Evolutionary conservation across 1,140 invertebrate genomes (phyloP).

Genomic region (Sipha flava): DNA sequence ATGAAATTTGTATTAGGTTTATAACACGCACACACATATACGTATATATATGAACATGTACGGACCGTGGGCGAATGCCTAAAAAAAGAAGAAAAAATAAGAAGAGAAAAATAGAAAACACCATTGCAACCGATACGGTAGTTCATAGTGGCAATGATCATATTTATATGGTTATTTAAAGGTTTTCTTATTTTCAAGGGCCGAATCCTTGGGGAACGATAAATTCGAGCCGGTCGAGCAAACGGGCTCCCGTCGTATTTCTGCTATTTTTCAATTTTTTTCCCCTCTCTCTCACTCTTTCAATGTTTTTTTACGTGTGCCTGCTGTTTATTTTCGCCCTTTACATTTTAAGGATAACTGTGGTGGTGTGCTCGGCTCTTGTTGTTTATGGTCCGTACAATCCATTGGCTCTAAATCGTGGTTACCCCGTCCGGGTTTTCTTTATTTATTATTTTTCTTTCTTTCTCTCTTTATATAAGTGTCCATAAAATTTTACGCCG

Average conservation of each 20-base stretch:
- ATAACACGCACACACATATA: neutral
- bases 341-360: neutral
- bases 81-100: neutral
- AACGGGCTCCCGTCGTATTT: neutral
- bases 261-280: slow-evolving; percentile 30
- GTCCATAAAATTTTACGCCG: slow-evolving; percentile 27
- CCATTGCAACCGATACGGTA: neutral
- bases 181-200: slow-evolving; percentile 13
- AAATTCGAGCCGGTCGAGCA: slow-evolving; percentile 16
- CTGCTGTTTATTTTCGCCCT: neutral
- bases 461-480: neutral
- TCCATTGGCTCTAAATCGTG: slow-evolving; percentile 20
- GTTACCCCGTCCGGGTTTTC: neutral
- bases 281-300: neutral
- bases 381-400: slow-evolving; percentile 26
- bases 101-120: slow-evolving; percentile 11
- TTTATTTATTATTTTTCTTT: slow-evolving; percentile 12
- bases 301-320: neutral
- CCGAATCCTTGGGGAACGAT: slow-evolving; percentile 2
- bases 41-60: neutral
- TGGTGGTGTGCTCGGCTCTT: neutral
- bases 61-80: neutral
- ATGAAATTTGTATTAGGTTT: slow-evolving; percentile 25
- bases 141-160: slow-evolving; percentile 18
- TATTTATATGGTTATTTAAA: slow-evolving; percentile 32